Percentiles rank a stretch among this genome's conserved stretches.
Conservation (phyloP, 1,140 invertebrate species). For the Notospermus geniculatus region DNA sequence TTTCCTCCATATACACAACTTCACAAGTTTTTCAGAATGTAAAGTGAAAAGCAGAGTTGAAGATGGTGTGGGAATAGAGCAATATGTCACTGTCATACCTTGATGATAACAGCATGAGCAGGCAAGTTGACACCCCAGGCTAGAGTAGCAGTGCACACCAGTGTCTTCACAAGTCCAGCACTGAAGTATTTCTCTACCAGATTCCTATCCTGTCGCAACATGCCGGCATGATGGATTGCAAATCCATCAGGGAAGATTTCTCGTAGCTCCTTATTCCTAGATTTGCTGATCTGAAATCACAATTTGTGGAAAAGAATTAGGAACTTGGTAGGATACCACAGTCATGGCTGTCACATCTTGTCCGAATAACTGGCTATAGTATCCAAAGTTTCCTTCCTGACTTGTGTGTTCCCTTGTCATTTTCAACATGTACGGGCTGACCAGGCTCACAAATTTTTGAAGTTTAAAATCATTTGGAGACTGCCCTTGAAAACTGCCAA, state of each 20-base stretch:
- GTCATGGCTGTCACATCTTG: neutral
- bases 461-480: too few species aligned
- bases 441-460: too few species aligned
- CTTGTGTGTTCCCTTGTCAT: too few species aligned
- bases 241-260: slow-evolving; percentile 82
- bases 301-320: slow-evolving; percentile 10
- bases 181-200: slow-evolving; percentile 57
- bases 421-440: too few species aligned
- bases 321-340: neutral
- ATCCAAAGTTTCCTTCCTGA: too few species aligned
- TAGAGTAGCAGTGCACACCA: slow-evolving; percentile 95
- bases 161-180: slow-evolving; percentile 85
- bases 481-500: too few species aligned
- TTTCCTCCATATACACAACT: neutral
- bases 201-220: slow-evolving; percentile 80
- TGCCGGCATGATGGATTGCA: slow-evolving; percentile 95
- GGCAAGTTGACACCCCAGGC: slow-evolving; percentile 99
- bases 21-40: neutral
- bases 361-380: neutral
- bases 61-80: too few species aligned
- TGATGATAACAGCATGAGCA: slow-evolving; percentile 95
- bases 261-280: slow-evolving; percentile 54
- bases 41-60: too few species aligned
- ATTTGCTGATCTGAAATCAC: slow-evolving; percentile 66
- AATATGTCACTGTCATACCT: too few species aligned